Percentiles rank a stretch among this genome's conserved stretches.
phyloP scores from a whole-genome alignment of 2,797 vertebrate species.

The Hemitrygon akajei region DNA sequence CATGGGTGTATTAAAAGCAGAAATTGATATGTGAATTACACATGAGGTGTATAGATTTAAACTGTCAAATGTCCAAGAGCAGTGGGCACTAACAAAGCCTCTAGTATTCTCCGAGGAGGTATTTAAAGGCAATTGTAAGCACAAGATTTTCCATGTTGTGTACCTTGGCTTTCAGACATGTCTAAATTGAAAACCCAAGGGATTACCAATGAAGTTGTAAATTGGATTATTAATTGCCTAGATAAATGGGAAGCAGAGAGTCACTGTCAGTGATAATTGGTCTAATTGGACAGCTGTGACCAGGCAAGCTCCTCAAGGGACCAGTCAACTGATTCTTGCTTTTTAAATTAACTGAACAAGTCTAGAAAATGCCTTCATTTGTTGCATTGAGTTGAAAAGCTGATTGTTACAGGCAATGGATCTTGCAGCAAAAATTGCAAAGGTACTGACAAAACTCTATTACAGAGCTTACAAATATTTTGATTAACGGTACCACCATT shows the following conservation, averaged over 20 bases:
- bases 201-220: not conserved
- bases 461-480: not conserved
- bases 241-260: not conserved
- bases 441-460: not conserved
- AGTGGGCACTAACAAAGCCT: not conserved
- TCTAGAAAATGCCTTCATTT: not conserved
- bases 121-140: not conserved
- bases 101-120: not conserved
- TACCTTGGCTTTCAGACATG: not conserved
- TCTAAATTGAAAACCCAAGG: not conserved
- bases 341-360: not conserved
- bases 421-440: not conserved
- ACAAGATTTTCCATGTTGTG: not conserved
- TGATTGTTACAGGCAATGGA: not conserved
- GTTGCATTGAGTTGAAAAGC: not conserved
- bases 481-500: too few species aligned
- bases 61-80: not conserved
- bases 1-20: not conserved
- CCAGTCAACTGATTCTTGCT: not conserved
- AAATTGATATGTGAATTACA: not conserved
- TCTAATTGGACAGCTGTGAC: not conserved
- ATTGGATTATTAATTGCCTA: constrained; percentile 29
- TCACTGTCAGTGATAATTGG: not conserved
- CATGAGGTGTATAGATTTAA: not conserved
- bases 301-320: not conserved